Base-by-base conservation (phyloP, 2,113 vertebrate species). In the Athene noctua region DNA sequence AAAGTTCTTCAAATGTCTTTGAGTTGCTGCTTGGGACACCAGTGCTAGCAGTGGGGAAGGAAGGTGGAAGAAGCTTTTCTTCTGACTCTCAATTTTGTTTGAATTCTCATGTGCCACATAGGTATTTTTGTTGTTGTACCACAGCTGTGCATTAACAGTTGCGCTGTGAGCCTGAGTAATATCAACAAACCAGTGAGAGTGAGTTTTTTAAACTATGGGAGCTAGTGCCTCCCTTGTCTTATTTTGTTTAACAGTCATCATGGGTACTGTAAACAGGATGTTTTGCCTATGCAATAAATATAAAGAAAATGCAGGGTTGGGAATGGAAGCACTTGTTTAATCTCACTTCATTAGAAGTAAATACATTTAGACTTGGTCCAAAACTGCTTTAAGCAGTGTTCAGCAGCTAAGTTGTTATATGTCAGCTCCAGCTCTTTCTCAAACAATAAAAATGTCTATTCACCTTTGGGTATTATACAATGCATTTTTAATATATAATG, bases 1-100 rank as follows among this genome's bases (percentile, higher is more conserved):
- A 36, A 51, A 91, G 87, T 87, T 94, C 86, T 88, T 94, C 52
- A 94, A 30, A 91, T 5, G 63, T 42, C 94, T 89, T 86, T 90
- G 63, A 72, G 61, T 66, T 85, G 40, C 74, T 91, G 42, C 46
- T 86, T 57, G 61, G 61, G 80, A 58, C 34, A 22, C 20, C 18
- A 57, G 34, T 74, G 30, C 36, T 38, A 54, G 74, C 59, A 67
- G 20, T 20, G 10, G 21, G n/a, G 29, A 77, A 55, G 40, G 58
- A 77, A 75, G 20, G 63, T 52, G 11, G 71, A 65, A 49, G 27
- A 73, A 80, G 11, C 71, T 88, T 82, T 86, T 58, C 51, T 91
- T 88, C 30, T 58, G 34, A 34, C 29, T 67, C 67, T 90, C 44
- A 71, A 2, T 92, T 94, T 71, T 65, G 52, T 67, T 86, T 49